Percentiles rank a stretch among this genome's conserved stretches.
These are phyloP conservation scores for Andrena cerasifolii DNA, from an alignment of 1,140 invertebrate genomes.

Conservation along the genomic window DNA sequence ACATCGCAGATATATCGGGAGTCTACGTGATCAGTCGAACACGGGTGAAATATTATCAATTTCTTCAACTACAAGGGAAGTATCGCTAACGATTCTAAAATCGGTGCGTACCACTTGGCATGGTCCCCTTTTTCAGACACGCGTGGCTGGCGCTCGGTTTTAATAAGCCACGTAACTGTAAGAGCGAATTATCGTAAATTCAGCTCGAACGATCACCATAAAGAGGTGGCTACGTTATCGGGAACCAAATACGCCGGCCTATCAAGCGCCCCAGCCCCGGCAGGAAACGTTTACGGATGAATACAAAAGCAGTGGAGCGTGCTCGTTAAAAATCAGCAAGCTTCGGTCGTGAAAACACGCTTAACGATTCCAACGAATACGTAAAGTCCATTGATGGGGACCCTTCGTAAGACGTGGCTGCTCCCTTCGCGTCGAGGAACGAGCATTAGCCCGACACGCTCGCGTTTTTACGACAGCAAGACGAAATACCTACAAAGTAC, in stretches of 20 bases:
- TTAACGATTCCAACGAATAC: conserved; percentile 29
- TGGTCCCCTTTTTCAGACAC: not conserved
- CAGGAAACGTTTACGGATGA: not conserved
- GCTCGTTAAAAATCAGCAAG: conserved; percentile 53
- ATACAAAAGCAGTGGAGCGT: not conserved
- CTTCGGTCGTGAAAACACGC: conserved; percentile 15
- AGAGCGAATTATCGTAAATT: conserved; percentile 27
- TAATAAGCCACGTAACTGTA: conserved; percentile 17
- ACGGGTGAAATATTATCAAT: no score
- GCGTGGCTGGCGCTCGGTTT: not conserved
- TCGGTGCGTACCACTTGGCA: no score
- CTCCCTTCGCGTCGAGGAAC: not conserved
- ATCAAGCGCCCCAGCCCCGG: not conserved
- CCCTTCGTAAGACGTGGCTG: not conserved
- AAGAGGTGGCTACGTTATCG: conserved; percentile 31
- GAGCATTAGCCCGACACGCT: not conserved
- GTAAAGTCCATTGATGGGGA: conserved; percentile 8
- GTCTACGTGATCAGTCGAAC: no score
- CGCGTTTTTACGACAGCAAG: not conserved
- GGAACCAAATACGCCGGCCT: conserved; percentile 17
- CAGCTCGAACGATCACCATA: conserved; percentile 7
- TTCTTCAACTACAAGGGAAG: no score
- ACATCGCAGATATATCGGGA: no score
- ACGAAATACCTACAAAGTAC: conserved; percentile 1
- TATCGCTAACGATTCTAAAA: no score